Base-by-base conservation (phyloP, 2,797 vertebrate species). In the Myripristis murdjan region DNA sequence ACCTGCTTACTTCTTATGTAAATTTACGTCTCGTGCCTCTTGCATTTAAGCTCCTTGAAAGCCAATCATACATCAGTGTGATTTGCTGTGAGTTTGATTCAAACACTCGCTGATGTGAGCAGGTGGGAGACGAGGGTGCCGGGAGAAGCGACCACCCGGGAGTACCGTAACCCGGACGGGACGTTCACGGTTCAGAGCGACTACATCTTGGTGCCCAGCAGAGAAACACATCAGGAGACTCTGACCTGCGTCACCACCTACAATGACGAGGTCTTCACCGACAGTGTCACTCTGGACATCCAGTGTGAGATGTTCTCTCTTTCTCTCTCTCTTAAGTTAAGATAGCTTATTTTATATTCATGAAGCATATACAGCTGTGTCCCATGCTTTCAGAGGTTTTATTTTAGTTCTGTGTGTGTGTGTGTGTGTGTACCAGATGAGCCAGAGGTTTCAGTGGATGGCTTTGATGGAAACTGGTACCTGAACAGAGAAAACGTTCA, bases 381-480 rank as follows among this genome's bases (percentile, higher is more conserved):
- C 15, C 41, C 41, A 23, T 11, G 14, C 15, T 26, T 58, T 47
- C 8, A 48, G 9, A 33, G 2, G 16, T 12, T 12, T 62, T 11
- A 28, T 39, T 2, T 11, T 35, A 47, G 9, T 52, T 49, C 2
- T 56, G 15, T 47, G 48, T 48, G 43, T 48, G 43, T 33, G 58
- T 60, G 57, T 62, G 33, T 23, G 37, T 44, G 49, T 54, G 49
- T 6, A 23, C 28, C 92, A 99, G 98, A 98, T 37, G 97, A 98
- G 82, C 98, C 98, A 0, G 96, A 97, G 74, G 97, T 99, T 70
- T 92, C 92, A 16, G 96, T 99, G 0, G 96, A 98, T n/a, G 98
- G 98, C 5, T 99, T 96, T 51, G 98, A 99, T 82, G 97, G 97
- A 66, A 99, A 99, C 91, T 99, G 98, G 98, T 98, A 97, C 79